Percentiles rank a stretch among this genome's conserved stretches.
Evolutionary conservation across 2,797 vertebrate species (phyloP).

Genomic region (Sylvia borin): DNA sequence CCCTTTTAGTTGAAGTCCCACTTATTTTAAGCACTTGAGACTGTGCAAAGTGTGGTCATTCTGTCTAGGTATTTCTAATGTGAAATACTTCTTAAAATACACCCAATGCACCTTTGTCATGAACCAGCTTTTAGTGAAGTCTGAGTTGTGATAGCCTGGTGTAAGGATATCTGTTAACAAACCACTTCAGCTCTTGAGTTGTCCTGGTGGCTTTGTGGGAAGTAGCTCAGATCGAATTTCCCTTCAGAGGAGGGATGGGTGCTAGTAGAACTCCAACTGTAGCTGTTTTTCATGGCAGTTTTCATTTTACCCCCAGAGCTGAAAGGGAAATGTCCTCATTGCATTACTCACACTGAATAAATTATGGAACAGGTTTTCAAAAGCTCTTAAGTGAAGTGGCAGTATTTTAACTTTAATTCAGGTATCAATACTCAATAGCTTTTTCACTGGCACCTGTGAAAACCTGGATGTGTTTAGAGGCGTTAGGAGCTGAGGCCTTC

Average conservation of each 20-base stretch:
- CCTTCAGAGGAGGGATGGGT: background rate
- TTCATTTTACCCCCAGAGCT: background rate
- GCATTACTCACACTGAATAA: background rate
- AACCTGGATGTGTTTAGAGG: background rate
- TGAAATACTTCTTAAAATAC: background rate
- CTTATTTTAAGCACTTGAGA: background rate
- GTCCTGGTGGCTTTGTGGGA: background rate
- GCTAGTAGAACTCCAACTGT: background rate
- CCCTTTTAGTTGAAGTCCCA: background rate
- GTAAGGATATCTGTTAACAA: background rate
- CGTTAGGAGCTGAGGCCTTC: background rate
- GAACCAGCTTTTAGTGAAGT: background rate
- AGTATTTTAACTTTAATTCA: background rate
- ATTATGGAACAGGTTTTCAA: background rate
- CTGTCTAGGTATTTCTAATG: background rate
- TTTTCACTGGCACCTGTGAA: background rate
- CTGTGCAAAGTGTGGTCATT: background rate
- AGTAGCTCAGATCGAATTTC: background rate
- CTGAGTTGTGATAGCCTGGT: background rate
- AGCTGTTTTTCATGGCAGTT: background rate
- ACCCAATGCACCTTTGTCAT: background rate
- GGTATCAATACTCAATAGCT: background rate
- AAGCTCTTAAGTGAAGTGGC: background rate
- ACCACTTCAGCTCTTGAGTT: background rate
- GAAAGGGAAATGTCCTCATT: background rate